Base-by-base conservation (phyloP, 2,113 vertebrate genomes). In the Eurypyga helias region DNA sequence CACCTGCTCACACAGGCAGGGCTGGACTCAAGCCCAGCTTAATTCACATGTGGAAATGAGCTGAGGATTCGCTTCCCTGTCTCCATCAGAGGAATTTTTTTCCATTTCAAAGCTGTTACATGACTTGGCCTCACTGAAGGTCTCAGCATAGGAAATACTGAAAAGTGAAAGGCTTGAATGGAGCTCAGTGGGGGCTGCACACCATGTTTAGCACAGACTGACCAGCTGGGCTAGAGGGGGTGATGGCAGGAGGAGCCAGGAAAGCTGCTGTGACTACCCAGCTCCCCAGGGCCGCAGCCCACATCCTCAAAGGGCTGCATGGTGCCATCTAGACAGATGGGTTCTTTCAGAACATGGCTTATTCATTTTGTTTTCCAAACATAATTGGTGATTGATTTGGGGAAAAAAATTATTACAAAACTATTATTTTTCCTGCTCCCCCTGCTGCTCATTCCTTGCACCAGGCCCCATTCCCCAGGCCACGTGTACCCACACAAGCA, bases 281-380 rank as follows among this genome's bases (percentile, higher is more conserved):
- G 34, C 24, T 85, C 31, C 29, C 36, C 52, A 52, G 45, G 26
- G 25, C 33, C 16, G 31, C 51, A 38, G 82, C 28, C 31, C 67
- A 70, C 75, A 69, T 66, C n/a, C 33, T 65, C 58, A 2, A 1
- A 41, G 58, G 58, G 24, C 41, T 92, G 75, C 45, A n/a, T 0
- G 0, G 36, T 33, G 21, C 58, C 71, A 23, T 48, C 57, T 48
- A 46, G 66, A 80, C 45, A 83, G 88, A 92, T 61, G n/a, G 7
- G 7, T 11, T 85, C 71, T 80, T 79, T 57, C 62, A 90, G 62
- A 93, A 49, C 60, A 57, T 83, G 17, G 52, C 54, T 51, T 46
- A 33, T 60, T 82, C 20, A 55, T 60, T 70, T 55, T 69, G 24
- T 55, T 85, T 90, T 88, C 58, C 52, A 93, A 90, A 41, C 18